These are phyloP conservation scores for Sarcophaga variegata DNA, from an alignment of 2,888 invertebrate species.

Conservation along the genomic window DNA sequence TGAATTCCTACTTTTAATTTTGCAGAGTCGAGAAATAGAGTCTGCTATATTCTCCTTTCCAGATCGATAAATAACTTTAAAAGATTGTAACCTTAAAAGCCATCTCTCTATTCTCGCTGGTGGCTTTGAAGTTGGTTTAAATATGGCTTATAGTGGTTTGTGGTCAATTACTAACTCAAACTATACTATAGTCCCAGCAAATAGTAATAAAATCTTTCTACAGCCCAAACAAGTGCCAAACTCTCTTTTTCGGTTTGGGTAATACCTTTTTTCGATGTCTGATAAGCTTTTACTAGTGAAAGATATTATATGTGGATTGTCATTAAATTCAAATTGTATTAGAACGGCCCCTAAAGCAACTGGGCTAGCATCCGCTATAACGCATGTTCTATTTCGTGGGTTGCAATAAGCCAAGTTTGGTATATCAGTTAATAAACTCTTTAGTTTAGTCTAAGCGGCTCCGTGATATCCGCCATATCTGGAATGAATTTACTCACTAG, in stretches of 20 bases:
- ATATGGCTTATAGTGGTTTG: constrained; percentile 64
- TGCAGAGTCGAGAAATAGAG: constrained; percentile 45
- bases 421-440: too few relatives aligned
- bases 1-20: constrained; percentile 11
- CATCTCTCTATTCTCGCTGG: constrained; percentile 58
- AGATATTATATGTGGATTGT: too few relatives aligned
- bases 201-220: constrained; percentile 32
- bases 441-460: too few relatives aligned
- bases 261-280: background rate
- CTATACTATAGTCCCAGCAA: constrained; percentile 19
- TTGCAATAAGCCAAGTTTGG: too few relatives aligned
- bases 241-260: constrained; percentile 61
- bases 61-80: background rate
- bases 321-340: too few relatives aligned
- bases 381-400: too few relatives aligned
- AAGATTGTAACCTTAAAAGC: constrained; percentile 41
- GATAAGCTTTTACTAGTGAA: too few relatives aligned
- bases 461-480: too few relatives aligned
- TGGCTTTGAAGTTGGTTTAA: background rate
- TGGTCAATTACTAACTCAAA: constrained; percentile 50
- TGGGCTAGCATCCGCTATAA: too few relatives aligned
- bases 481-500: too few relatives aligned
- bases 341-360: too few relatives aligned
- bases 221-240: constrained; percentile 42
- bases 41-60: constrained; percentile 61